Percentiles rank a stretch among this genome's conserved stretches.
These are phyloP conservation scores for Sebastes variabilis DNA, from an alignment of 2,797 vertebrate species.

Conservation along the genomic window DNA sequence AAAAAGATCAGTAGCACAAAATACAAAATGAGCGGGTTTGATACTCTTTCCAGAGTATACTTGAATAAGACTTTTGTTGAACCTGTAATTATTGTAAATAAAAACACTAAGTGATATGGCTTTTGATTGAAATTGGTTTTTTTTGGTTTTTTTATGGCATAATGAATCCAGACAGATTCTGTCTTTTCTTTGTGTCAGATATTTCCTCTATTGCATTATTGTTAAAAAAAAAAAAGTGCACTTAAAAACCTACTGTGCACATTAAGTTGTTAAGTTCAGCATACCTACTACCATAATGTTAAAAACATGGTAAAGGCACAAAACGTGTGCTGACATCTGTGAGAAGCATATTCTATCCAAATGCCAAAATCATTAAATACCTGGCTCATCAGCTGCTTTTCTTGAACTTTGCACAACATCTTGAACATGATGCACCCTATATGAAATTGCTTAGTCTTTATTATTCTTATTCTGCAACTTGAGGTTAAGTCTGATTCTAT, in stretches of 20 bases:
- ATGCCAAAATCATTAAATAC: background rate
- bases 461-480: background rate
- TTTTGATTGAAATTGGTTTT: background rate
- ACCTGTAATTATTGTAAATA: conserved; percentile 7
- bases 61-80: background rate
- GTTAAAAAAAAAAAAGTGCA: background rate
- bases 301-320: background rate
- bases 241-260: background rate
- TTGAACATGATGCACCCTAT: background rate
- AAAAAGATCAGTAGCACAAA: background rate
- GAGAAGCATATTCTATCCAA: background rate
- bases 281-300: background rate
- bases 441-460: background rate
- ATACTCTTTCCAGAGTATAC: background rate
- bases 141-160: background rate
- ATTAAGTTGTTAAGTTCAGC: background rate
- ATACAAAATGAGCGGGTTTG: background rate
- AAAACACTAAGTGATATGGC: background rate
- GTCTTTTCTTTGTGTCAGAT: background rate
- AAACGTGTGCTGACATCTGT: background rate
- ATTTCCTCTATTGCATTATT: background rate
- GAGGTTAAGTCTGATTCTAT: background rate
- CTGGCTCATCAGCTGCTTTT: background rate
- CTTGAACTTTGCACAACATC: background rate
- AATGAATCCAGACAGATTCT: too few relatives aligned